These are phyloP conservation scores for Phyllotis vaccarum DNA, from an alignment of 2,797 vertebrate genomes.

Conservation along the genomic window DNA sequence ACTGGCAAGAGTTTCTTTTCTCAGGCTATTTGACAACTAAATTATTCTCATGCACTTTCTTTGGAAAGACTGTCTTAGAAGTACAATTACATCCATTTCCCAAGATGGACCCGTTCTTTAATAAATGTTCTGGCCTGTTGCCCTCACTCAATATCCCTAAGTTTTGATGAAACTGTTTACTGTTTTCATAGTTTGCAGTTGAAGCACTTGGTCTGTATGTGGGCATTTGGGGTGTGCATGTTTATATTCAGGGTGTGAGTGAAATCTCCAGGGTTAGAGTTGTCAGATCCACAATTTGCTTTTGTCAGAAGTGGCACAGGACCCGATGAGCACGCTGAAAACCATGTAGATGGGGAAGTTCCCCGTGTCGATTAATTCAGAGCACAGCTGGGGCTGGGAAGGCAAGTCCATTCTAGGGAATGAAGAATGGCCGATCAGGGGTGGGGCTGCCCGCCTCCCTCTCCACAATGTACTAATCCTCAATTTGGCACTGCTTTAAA, in stretches of 20 bases:
- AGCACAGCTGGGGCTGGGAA: conserved; percentile 82
- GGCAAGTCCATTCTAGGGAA: conserved; percentile 76
- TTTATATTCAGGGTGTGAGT: conserved; percentile 33
- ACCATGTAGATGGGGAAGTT: conserved; percentile 70
- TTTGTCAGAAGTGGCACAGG: conserved; percentile 72
- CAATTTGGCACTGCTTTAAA: conserved; percentile 86
- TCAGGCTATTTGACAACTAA: background rate
- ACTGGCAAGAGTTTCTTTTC: background rate
- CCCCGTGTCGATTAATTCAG: conserved; percentile 83
- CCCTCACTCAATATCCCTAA: background rate
- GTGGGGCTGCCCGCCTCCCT: conserved; percentile 83
- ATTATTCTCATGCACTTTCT: background rate
- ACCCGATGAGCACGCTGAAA: conserved; percentile 75
- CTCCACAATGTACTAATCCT: conserved; percentile 85
- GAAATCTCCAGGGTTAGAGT: conserved; percentile 55
- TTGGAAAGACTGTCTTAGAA: background rate
- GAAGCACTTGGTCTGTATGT: background rate
- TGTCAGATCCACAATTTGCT: conserved; percentile 69
- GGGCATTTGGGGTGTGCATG: background rate
- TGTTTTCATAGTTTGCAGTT: background rate
- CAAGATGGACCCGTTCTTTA: background rate
- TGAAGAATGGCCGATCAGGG: conserved; percentile 83
- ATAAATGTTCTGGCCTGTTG: background rate
- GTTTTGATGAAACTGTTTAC: background rate
- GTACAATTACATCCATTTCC: background rate